Conservation (phyloP, 2,888 invertebrate genomes). For the Nycteola revayana region DNA sequence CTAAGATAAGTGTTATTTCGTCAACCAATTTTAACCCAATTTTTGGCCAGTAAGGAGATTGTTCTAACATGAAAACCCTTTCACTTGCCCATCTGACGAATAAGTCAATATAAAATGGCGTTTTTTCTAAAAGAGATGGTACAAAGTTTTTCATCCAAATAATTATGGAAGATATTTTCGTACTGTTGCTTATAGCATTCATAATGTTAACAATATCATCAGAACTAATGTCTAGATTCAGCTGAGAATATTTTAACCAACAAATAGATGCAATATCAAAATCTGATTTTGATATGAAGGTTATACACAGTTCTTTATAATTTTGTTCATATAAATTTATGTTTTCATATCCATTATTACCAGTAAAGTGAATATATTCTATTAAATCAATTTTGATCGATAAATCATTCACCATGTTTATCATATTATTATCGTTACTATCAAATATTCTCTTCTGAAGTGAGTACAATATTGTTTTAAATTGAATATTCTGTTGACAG, state of each 20-base stretch:
- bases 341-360: slow-evolving; percentile 52
- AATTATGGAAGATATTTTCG: slow-evolving; percentile 67
- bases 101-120: slow-evolving; percentile 70
- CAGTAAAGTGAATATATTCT: slow-evolving; percentile 67
- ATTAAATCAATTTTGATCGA: slow-evolving; percentile 67
- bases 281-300: slow-evolving; percentile 64
- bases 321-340: slow-evolving; percentile 55
- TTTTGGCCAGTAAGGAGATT: slow-evolving; percentile 76
- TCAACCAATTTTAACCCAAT: slow-evolving; percentile 72
- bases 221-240: slow-evolving; percentile 42
- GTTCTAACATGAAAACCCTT: slow-evolving; percentile 67
- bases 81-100: slow-evolving; percentile 75
- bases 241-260: slow-evolving; percentile 69
- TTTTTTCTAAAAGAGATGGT: slow-evolving; percentile 63
- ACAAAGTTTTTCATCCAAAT: slow-evolving; percentile 73
- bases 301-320: slow-evolving; percentile 56
- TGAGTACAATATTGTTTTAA: slow-evolving; percentile 56
- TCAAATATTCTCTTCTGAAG: slow-evolving; percentile 57
- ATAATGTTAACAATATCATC: slow-evolving; percentile 60
- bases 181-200: slow-evolving; percentile 61
- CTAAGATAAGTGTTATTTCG: slow-evolving; percentile 58
- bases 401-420: slow-evolving; percentile 47
- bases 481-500: slow-evolving; percentile 51
- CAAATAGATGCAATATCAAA: slow-evolving; percentile 73
- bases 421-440: slow-evolving; percentile 36